Conservation (phyloP, 2,888 invertebrate species). For the Octodonta nipae region DNA sequence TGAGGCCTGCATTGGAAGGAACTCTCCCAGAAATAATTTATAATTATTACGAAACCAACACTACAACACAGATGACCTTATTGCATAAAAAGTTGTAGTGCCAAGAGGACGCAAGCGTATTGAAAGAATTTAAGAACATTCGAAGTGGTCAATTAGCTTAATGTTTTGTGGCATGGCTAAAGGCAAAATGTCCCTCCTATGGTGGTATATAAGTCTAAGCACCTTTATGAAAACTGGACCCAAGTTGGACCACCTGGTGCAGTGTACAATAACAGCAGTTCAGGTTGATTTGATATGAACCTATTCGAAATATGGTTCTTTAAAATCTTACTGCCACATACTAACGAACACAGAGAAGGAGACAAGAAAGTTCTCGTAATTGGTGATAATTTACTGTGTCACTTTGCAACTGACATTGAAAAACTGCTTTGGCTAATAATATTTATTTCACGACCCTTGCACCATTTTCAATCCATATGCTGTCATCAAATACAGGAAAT, state of each 20-base stretch:
- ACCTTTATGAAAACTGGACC: slow-evolving; percentile 12
- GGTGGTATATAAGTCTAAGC: slow-evolving; percentile 24
- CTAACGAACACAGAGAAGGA: slow-evolving; percentile 6
- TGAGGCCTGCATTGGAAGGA: background rate
- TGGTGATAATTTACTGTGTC: slow-evolving; percentile 22
- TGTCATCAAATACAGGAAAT: no score
- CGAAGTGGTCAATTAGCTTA: slow-evolving; percentile 22
- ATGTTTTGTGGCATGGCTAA: slow-evolving; percentile 26
- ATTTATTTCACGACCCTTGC: no score
- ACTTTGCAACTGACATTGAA: no score
- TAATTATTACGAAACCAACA: slow-evolving; percentile 26
- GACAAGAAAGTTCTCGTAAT: slow-evolving; percentile 16
- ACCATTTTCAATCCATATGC: no score
- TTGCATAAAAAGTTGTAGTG: slow-evolving; percentile 20
- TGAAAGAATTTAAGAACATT: slow-evolving; percentile 21
- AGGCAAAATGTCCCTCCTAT: slow-evolving; percentile 24
- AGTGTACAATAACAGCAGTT: slow-evolving; percentile 9
- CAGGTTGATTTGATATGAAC: slow-evolving; percentile 14
- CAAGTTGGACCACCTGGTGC: slow-evolving; percentile 10
- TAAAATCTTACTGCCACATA: slow-evolving; percentile 12
- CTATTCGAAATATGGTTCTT: slow-evolving; percentile 16
- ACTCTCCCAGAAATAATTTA: background rate
- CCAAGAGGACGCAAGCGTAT: slow-evolving; percentile 24
- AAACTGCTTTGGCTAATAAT: no score
- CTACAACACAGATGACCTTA: slow-evolving; percentile 29